These are phyloP conservation scores for Timema cristinae DNA, from an alignment of 2,888 invertebrate species.

Conservation along the genomic window DNA sequence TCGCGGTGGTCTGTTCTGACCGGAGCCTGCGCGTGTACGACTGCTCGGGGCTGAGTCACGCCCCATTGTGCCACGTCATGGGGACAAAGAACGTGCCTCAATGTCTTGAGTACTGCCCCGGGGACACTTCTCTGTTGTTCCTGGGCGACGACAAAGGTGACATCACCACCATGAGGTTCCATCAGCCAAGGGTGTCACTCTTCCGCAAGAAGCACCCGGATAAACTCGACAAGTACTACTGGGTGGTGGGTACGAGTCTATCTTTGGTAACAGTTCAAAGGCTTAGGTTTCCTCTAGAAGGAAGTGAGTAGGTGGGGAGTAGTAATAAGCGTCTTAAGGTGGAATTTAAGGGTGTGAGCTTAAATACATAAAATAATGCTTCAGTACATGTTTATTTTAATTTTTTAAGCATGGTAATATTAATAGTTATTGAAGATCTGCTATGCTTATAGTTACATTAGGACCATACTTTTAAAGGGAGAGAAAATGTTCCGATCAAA, in stretches of 20 bases:
- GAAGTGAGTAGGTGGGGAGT: no score
- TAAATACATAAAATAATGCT: no score
- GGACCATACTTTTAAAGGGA: no score
- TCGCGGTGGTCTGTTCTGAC: constrained; percentile 55
- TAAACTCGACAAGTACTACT: constrained; percentile 54
- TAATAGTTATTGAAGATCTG: no score
- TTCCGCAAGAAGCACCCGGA: constrained; percentile 53
- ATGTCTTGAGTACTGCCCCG: constrained; percentile 46
- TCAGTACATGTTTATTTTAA: no score
- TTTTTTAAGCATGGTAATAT: no score
- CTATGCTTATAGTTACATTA: no score
- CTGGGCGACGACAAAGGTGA: constrained; percentile 56
- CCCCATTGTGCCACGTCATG: constrained; percentile 54
- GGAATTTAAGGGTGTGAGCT: no score
- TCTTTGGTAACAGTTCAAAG: neutral
- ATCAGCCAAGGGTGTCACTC: constrained; percentile 52
- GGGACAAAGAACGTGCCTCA: constrained; percentile 55
- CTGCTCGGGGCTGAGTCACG: constrained; percentile 52
- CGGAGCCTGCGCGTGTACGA: constrained; percentile 58
- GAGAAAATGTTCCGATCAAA: no score
- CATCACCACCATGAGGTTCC: constrained; percentile 50
- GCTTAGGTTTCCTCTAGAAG: neutral
- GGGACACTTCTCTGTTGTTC: constrained; percentile 46
- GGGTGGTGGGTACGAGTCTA: constrained; percentile 49
- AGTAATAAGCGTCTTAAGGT: no score